phyloP scores from a whole-genome alignment of 2,113 vertebrate species.

The Apodemus speciosus region DNA sequence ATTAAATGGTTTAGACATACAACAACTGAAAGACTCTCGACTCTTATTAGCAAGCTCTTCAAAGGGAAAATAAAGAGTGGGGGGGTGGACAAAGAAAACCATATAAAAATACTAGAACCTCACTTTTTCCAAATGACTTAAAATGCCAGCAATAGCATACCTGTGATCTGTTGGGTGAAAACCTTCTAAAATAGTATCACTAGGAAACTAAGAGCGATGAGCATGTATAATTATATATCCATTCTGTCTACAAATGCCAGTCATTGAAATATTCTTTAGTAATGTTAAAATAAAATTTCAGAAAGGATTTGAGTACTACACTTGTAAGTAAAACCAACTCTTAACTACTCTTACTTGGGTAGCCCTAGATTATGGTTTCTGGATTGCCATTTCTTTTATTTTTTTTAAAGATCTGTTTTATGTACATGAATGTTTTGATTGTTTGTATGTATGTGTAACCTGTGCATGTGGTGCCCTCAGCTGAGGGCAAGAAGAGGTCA shows the following conservation, averaged over 20 bases:
- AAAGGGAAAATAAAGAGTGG: not conserved
- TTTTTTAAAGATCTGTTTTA: not conserved
- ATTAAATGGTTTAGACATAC: not conserved
- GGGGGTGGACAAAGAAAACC: not conserved
- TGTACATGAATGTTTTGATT: not conserved
- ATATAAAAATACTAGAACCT: not conserved
- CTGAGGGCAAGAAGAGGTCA: not conserved
- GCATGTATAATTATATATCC: slow-evolving; percentile 65
- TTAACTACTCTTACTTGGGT: not conserved
- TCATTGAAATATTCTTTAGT: slow-evolving; percentile 70
- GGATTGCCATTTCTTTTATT: not conserved
- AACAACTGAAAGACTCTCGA: slow-evolving; percentile 12
- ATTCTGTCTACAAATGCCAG: slow-evolving; percentile 70
- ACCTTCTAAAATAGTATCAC: slow-evolving; percentile 69
- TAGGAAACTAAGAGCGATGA: slow-evolving; percentile 62
- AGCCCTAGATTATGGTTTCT: not conserved
- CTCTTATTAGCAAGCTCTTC: not conserved
- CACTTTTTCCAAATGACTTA: slow-evolving; percentile 42
- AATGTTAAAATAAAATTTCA: slow-evolving; percentile 71
- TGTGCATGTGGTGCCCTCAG: not conserved
- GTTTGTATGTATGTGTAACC: not conserved
- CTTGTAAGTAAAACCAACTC: not conserved
- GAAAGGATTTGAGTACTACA: slow-evolving; percentile 61
- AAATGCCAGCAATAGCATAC: not conserved
- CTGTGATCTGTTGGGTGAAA: slow-evolving; percentile 52